Base-by-base conservation (phyloP, 2,797 vertebrate species). In the Intellagama lesueurii region DNA sequence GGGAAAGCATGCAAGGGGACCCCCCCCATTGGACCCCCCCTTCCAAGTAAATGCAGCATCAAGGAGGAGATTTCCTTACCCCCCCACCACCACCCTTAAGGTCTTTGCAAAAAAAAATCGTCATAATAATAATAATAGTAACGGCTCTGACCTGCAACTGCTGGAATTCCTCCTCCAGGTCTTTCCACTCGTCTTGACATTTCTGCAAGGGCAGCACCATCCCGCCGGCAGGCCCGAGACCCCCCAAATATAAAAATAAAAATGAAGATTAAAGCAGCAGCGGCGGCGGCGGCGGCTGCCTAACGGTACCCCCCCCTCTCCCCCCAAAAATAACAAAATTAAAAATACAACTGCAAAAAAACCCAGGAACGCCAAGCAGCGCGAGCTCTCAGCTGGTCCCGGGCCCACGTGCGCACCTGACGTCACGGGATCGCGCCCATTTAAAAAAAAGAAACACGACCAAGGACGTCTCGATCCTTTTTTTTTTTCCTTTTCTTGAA, bases 131-230 rank as follows among this genome's bases (percentile, higher is more conserved):
- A 24, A 2, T 7, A 26, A 5, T 24, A 4, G 1, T 8, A 30
- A 28, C 69, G 2, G 70, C 70, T 14, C 52, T 11, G 28, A 70
- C 98, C 98, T 99, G 98, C 80, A 99, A 95, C 93, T 98, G 98
- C 94, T 98, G 98, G 94, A 98, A 98, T 95, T 98, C 98, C 88
- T 96, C 96, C 44, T 99, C 98, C 83, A 99, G 98, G 94, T 98
- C 98, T 32, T 96, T 95, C 98, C 98, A 99, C 94, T 98, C 98
- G 78, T 95, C 95, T 90, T 96, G 96, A 95, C 98, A 97, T 89
- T 96, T 97, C 90, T 97, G 97, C 97, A 95, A 89, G 89, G 96
- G 97, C 87, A 94, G 96, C 91, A 98, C 97, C 98, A 99, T 99
- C 92, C 52, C 19, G 56, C 83, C 73, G 40, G 40, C 78, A 2